Evolutionary conservation across 2,797 vertebrate species (phyloP).

Genomic region (Lacerta agilis): DNA sequence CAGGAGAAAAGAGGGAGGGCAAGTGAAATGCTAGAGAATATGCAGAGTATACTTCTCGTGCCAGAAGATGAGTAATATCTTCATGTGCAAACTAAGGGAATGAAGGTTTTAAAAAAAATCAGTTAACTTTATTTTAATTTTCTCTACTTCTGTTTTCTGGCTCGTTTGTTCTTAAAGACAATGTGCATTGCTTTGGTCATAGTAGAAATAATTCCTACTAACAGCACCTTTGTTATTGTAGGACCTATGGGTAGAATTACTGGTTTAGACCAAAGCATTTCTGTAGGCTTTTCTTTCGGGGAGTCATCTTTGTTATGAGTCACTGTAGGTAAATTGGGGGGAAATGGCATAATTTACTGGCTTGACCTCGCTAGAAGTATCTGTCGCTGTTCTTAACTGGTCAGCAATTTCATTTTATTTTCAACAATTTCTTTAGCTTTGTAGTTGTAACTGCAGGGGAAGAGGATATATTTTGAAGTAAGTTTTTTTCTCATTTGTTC

Average conservation of each 20-base stretch:
- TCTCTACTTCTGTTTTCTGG: conserved; percentile 60
- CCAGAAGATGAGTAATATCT: conserved; percentile 72
- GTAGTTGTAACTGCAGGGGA: neutral
- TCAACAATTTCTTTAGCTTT: conserved; percentile 47
- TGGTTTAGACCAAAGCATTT: conserved; percentile 52
- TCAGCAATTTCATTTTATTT: conserved; percentile 15
- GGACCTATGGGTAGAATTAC: conserved; percentile 47
- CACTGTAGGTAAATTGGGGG: conserved; percentile 69
- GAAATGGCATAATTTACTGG: conserved; percentile 41
- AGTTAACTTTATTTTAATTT: conserved; percentile 54
- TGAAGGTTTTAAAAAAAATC: conserved; percentile 38
- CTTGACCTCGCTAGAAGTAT: conserved; percentile 53
- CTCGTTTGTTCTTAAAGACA: conserved; percentile 39
- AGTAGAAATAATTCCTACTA: conserved; percentile 56
- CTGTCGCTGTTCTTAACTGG: conserved; percentile 35
- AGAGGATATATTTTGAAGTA: conserved; percentile 25
- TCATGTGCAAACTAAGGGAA: conserved; percentile 63
- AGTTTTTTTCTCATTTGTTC: conserved; percentile 29
- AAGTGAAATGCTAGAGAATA: conserved; percentile 56
- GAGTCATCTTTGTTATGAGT: conserved; percentile 60
- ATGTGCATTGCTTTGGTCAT: conserved; percentile 64
- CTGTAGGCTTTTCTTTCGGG: conserved; percentile 50
- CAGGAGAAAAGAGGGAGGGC: conserved; percentile 1
- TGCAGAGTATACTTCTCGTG: conserved; percentile 66
- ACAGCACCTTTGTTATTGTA: conserved; percentile 52